These are phyloP conservation scores for Busseola fusca DNA, from an alignment of 2,888 invertebrate species.

Conservation along the genomic window DNA sequence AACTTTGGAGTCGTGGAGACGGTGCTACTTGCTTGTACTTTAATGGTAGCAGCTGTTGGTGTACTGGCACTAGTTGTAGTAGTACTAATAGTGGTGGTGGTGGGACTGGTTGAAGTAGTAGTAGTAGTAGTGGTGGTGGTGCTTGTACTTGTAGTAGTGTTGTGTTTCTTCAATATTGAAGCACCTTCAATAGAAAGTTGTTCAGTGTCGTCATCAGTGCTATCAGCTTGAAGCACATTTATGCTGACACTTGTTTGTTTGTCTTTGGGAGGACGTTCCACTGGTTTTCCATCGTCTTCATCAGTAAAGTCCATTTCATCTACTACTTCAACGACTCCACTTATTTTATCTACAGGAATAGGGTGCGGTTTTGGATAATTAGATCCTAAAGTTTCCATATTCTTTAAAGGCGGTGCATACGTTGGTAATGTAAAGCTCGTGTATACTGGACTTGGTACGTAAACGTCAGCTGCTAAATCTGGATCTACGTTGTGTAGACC, in stretches of 20 bases:
- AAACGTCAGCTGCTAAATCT: conserved; percentile 77
- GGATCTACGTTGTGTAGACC: conserved; percentile 76
- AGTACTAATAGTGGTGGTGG: conserved; percentile 52
- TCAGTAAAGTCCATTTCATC: conserved; percentile 67
- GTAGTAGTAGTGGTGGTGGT: conserved; percentile 53
- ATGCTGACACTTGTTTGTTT: conserved; percentile 83
- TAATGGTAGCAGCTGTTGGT: conserved; percentile 8
- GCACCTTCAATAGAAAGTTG: conserved; percentile 82
- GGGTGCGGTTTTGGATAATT: conserved; percentile 91
- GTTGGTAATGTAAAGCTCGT: conserved; percentile 92
- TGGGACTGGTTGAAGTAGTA: conserved; percentile 36
- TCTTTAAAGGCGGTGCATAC: conserved; percentile 89
- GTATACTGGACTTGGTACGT: conserved; percentile 87
- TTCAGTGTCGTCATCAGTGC: conserved; percentile 79
- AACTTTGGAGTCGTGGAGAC: conserved; percentile 53
- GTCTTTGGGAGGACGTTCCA: conserved; percentile 85
- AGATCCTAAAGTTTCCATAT: conserved; percentile 90
- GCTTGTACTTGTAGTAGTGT: conserved; percentile 62
- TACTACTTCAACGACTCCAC: conserved; percentile 79
- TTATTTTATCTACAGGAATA: conserved; percentile 91
- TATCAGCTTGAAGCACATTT: conserved; percentile 80
- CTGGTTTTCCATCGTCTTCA: conserved; percentile 81
- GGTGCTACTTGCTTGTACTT: conserved; percentile 39
- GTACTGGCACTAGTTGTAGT: conserved; percentile 52
- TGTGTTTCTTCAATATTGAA: conserved; percentile 84